phyloP scores from a whole-genome alignment of 2,888 invertebrate genomes.

The Brachylomia viminalis region DNA sequence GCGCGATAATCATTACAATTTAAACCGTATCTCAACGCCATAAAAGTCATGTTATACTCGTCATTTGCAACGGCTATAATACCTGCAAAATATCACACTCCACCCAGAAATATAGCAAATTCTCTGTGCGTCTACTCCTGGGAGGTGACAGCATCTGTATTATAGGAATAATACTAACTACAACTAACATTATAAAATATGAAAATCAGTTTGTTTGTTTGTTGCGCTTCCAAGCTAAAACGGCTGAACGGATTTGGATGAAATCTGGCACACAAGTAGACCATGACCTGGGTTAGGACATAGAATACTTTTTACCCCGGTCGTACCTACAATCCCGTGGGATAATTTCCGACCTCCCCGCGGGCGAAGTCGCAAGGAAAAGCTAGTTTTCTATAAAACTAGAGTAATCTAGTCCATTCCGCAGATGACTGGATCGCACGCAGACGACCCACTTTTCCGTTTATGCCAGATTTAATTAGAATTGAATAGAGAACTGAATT shows the following conservation, averaged over 20 bases:
- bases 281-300: background rate
- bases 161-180: background rate
- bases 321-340: no score
- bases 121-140: conserved; percentile 40
- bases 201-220: background rate
- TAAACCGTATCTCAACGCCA: background rate
- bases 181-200: conserved; percentile 4
- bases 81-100: background rate
- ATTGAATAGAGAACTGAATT: conserved; percentile 58
- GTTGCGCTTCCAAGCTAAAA: background rate
- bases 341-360: background rate
- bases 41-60: background rate
- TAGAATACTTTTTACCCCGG: background rate
- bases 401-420: conserved; percentile 61
- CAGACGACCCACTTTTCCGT: conserved; percentile 63
- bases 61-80: background rate
- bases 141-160: conserved; percentile 46
- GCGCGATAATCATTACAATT: background rate
- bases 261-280: background rate
- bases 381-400: conserved; percentile 58
- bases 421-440: conserved; percentile 62
- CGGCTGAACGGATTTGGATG: background rate
- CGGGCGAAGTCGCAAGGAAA: accelerated
- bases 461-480: conserved; percentile 68
- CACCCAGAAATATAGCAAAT: conserved; percentile 34